Percentiles rank a stretch among this genome's conserved stretches.
Evolutionary conservation across 2,113 vertebrate genomes (phyloP).

Genomic region (Megaleporinus macrocephalus): DNA sequence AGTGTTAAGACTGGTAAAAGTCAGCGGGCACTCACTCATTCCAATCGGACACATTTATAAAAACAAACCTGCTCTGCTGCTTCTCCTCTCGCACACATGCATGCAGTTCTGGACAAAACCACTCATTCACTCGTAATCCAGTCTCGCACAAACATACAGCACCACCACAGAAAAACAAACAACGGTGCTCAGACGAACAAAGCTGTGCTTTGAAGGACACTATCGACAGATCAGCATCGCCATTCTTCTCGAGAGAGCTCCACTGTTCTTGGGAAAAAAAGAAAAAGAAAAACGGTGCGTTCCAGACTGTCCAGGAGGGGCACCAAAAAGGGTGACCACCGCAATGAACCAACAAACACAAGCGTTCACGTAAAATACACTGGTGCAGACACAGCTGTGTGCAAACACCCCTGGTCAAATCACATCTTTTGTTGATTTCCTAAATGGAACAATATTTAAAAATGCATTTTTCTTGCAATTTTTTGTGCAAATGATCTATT

Average conservation of each 20-base stretch:
- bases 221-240: not conserved
- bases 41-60: constrained; percentile 44
- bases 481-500: too few relatives aligned
- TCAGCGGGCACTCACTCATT: constrained; percentile 15
- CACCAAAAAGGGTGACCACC: not conserved
- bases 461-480: too few relatives aligned
- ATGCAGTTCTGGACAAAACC: not conserved
- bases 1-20: constrained; percentile 57
- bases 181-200: constrained; percentile 10
- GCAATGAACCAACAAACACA: not conserved
- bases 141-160: constrained; percentile 20
- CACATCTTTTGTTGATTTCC: too few relatives aligned
- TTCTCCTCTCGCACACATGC: constrained; percentile 30
- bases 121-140: not conserved
- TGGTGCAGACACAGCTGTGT: not conserved
- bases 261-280: not conserved
- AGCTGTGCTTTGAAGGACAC: constrained; percentile 43
- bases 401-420: too few relatives aligned
- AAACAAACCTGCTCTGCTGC: constrained; percentile 17
- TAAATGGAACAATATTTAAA: too few relatives aligned
- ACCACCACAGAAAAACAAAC: constrained; percentile 15
- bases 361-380: not conserved
- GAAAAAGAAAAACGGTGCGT: not conserved
- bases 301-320: constrained; percentile 5
- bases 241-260: not conserved